Evolutionary conservation across 2,888 invertebrate genomes (phyloP).

Genomic region (Eupithecia tripunctaria): DNA sequence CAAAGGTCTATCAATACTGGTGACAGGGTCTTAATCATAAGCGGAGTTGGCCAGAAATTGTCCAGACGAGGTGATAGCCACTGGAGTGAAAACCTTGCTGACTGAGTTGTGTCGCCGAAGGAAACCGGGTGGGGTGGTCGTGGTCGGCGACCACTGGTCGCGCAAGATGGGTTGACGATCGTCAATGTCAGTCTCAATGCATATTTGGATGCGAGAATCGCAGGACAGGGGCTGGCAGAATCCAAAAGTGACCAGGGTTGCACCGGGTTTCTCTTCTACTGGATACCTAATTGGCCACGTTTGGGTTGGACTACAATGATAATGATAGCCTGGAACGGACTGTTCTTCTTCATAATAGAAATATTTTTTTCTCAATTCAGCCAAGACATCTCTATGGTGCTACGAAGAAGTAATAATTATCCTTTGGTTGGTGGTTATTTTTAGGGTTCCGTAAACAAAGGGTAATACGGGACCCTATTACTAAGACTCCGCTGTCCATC

Average conservation of each 20-base stretch:
- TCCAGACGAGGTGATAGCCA: background rate
- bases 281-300: too few species aligned
- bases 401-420: too few species aligned
- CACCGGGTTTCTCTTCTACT: background rate
- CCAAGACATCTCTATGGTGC: background rate
- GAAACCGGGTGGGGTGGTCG: background rate
- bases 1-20: too few species aligned
- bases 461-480: too few species aligned
- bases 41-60: too few species aligned
- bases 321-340: background rate
- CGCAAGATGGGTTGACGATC: background rate
- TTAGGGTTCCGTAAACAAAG: too few species aligned
- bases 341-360: background rate
- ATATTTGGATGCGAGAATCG: background rate
- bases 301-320: too few species aligned
- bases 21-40: too few species aligned
- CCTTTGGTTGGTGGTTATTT: too few species aligned
- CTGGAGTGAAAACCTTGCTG: background rate
- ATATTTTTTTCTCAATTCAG: background rate
- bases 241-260: background rate
- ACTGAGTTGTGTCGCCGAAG: background rate
- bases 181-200: background rate
- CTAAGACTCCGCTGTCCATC: too few species aligned
- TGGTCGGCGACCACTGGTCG: too few species aligned
- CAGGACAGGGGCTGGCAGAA: background rate